Conservation (phyloP, 2,797 vertebrate genomes). For the Mergus octosetaceus region DNA sequence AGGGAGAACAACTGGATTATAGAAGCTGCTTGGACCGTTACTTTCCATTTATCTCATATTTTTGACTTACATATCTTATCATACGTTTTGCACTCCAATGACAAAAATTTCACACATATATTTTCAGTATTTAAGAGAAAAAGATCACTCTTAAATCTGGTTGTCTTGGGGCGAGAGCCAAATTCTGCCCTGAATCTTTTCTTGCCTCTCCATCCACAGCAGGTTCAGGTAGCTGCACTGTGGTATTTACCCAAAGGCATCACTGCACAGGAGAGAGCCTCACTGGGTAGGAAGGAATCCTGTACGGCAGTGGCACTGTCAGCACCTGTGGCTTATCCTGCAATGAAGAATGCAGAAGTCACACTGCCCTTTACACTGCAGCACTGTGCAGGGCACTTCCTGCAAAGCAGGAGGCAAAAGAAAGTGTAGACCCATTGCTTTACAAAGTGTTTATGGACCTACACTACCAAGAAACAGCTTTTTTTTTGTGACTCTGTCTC, state of each 20-base stretch:
- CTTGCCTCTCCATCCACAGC: not conserved
- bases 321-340: not conserved
- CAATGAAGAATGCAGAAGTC: accelerated
- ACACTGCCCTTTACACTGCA: not conserved
- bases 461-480: not conserved
- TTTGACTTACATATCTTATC: accelerated
- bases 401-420: not conserved
- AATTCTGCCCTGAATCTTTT: not conserved
- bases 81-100: not conserved
- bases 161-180: not conserved
- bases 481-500: not conserved
- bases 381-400: not conserved
- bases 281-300: not conserved
- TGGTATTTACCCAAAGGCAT: not conserved
- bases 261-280: not conserved
- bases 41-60: not conserved
- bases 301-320: not conserved
- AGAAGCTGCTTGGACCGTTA: not conserved
- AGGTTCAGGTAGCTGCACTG: not conserved
- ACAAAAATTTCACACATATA: not conserved
- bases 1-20: not conserved
- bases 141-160: not conserved
- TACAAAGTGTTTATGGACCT: not conserved
- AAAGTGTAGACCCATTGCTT: not conserved
- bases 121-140: not conserved